Evolutionary conservation across 2,797 vertebrate species (phyloP).

Genomic region (Mus spretus): DNA sequence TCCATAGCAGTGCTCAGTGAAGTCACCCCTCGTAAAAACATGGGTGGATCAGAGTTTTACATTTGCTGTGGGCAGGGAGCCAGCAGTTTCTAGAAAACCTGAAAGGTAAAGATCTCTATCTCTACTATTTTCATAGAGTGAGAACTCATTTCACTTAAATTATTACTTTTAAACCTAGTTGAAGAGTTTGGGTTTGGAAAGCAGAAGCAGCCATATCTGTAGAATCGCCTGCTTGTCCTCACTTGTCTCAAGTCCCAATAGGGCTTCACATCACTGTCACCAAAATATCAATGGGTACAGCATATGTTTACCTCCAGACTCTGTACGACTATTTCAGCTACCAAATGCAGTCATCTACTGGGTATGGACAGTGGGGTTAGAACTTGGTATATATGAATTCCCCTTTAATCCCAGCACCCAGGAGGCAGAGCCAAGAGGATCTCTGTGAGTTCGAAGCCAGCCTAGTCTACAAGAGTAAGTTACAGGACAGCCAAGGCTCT

Average conservation of each 20-base stretch:
- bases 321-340: not conserved
- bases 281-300: not conserved
- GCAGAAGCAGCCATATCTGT: no score
- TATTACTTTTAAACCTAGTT: not conserved
- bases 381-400: not conserved
- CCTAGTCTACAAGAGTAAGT: not conserved
- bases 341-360: not conserved
- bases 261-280: not conserved
- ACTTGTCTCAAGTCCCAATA: not conserved
- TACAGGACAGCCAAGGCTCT: not conserved
- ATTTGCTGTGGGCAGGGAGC: not conserved
- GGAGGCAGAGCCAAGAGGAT: not conserved
- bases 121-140: not conserved
- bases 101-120: conserved; percentile 5
- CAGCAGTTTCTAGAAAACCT: conserved; percentile 37
- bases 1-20: not conserved
- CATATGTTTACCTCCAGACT: no score
- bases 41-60: not conserved
- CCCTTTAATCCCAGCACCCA: not conserved
- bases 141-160: conserved; percentile 24
- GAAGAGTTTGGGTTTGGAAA: not conserved
- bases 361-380: not conserved
- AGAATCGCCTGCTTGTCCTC: not conserved
- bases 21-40: conserved; percentile 14
- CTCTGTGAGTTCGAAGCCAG: not conserved